Evolutionary conservation across 2,888 invertebrate genomes (phyloP).

Genomic region (Eilema griseolum): DNA sequence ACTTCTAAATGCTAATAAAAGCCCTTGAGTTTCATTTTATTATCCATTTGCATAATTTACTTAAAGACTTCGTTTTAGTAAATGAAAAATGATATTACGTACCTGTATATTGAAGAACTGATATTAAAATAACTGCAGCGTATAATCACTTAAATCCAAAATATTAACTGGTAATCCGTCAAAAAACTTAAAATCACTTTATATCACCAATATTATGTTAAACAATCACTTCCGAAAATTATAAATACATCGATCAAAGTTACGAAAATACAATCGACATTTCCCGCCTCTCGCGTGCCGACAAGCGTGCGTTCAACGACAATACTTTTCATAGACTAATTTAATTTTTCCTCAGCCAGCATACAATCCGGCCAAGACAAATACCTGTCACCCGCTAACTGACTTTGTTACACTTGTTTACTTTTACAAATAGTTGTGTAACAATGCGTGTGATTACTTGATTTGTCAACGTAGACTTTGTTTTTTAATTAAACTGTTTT

Average conservation of each 20-base stretch:
- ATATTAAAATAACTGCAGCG: slow-evolving; percentile 9
- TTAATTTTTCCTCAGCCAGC: slow-evolving; percentile 49
- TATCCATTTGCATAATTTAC: no score
- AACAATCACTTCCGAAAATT: slow-evolving; percentile 33
- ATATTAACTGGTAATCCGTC: slow-evolving; percentile 6
- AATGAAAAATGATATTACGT: slow-evolving; percentile 3
- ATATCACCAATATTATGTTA: slow-evolving; percentile 7
- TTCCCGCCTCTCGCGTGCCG: slow-evolving; percentile 51
- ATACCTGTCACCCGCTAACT: slow-evolving; percentile 57
- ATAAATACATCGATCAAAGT: slow-evolving; percentile 25
- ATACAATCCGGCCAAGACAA: slow-evolving; percentile 56
- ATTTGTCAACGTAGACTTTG: slow-evolving; percentile 55
- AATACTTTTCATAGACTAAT: slow-evolving; percentile 64
- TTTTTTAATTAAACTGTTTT: slow-evolving; percentile 45
- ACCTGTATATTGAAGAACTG: slow-evolving; percentile 14
- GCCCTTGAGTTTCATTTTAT: no score
- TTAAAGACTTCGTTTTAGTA: background rate
- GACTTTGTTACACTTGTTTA: slow-evolving; percentile 55
- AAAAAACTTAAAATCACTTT: slow-evolving; percentile 14
- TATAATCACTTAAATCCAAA: slow-evolving; percentile 20
- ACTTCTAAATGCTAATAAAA: no score
- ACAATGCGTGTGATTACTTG: slow-evolving; percentile 62
- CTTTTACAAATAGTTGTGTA: slow-evolving; percentile 59
- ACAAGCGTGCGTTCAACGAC: slow-evolving; percentile 57
- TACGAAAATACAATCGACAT: slow-evolving; percentile 43